Percentiles rank a stretch among this genome's conserved stretches.
phyloP scores from a whole-genome alignment of 2,113 vertebrate species.

The Caranx melampygus region DNA sequence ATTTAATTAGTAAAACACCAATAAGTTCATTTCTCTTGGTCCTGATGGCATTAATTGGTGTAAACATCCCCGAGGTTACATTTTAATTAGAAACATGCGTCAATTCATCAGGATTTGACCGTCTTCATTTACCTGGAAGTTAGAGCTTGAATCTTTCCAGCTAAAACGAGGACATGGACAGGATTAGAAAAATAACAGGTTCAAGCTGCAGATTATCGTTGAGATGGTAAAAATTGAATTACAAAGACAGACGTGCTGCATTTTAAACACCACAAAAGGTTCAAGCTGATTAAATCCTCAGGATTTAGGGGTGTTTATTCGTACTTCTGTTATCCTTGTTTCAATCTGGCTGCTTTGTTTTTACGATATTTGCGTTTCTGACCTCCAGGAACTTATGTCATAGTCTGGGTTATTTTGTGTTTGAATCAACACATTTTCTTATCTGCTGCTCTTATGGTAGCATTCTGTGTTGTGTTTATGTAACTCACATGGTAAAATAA shows the following conservation, averaged over 20 bases:
- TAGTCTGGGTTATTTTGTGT: background rate
- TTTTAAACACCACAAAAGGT: background rate
- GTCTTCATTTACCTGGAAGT: conserved; percentile 47
- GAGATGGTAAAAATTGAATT: background rate
- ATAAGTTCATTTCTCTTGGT: background rate
- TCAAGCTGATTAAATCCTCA: background rate
- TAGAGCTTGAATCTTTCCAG: conserved; percentile 1
- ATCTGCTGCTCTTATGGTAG: background rate
- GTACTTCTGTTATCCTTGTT: too few species aligned
- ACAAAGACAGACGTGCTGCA: background rate
- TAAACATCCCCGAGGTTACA: conserved; percentile 43
- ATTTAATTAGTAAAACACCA: background rate
- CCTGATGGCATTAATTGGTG: conserved; percentile 36
- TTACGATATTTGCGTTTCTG: background rate
- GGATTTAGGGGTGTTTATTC: background rate
- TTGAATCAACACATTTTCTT: background rate
- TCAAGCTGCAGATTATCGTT: background rate
- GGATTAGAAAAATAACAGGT: background rate
- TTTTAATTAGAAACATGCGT: conserved; percentile 51
- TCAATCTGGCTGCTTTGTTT: background rate
- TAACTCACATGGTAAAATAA: too few species aligned
- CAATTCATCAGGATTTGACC: conserved; percentile 33
- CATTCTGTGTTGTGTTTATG: background rate
- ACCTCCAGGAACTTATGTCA: background rate
- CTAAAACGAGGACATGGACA: conserved; percentile 17